phyloP scores from a whole-genome alignment of 30 jellyfish, hydroid and myxozoan species.

The Hydra vulgaris region DNA sequence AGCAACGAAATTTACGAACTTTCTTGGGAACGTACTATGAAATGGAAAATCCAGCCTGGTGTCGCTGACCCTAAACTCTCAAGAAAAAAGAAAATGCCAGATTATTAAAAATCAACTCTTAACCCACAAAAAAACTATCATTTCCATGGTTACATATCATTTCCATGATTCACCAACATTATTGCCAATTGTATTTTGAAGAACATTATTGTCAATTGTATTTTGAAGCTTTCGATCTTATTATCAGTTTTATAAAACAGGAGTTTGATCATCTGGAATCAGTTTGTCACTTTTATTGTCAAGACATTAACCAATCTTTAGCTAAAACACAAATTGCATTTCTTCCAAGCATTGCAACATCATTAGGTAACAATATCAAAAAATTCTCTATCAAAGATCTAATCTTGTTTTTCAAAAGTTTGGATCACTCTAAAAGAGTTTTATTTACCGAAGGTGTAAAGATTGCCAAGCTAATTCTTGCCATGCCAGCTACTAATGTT shows the following conservation, averaged over 20 bases:
- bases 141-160: slow-evolving; percentile 38
- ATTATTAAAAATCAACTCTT: slow-evolving; percentile 17
- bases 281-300: no score
- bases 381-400: no score
- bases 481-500: slow-evolving; percentile 29
- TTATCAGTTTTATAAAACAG: no score
- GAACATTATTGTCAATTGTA: no score
- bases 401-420: no score
- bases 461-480: slow-evolving; percentile 23
- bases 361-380: no score
- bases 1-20: slow-evolving; percentile 30
- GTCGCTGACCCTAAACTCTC: slow-evolving; percentile 69
- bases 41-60: slow-evolving; percentile 31
- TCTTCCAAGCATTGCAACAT: no score
- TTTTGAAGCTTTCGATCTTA: no score
- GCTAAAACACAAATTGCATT: no score
- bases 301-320: no score
- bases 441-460: slow-evolving; percentile 31
- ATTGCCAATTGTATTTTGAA: slow-evolving; percentile 37
- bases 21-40: slow-evolving; percentile 56
- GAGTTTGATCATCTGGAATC: no score
- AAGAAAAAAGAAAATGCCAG: slow-evolving; percentile 50
- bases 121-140: not conserved
- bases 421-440: no score
- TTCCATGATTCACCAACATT: slow-evolving; percentile 47